These are phyloP conservation scores for Aphelenchoides bicaudatus DNA, from an alignment of 2,888 invertebrate species.

Conservation along the genomic window DNA sequence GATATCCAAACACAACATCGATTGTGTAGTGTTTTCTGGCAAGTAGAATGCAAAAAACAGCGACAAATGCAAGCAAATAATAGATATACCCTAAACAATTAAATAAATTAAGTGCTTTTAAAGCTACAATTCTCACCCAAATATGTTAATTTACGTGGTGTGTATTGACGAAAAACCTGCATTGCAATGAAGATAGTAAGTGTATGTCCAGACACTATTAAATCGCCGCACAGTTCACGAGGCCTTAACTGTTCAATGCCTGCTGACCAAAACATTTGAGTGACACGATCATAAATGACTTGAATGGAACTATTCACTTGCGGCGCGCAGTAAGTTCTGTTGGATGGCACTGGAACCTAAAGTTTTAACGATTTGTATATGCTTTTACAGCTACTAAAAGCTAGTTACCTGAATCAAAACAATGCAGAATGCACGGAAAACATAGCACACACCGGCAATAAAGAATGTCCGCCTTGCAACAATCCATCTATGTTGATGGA, in stretches of 20 bases:
- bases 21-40: constrained; percentile 56
- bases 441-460: constrained; percentile 47
- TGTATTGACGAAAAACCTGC: constrained; percentile 46
- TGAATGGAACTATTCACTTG: constrained; percentile 33
- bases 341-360: constrained; percentile 57
- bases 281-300: constrained; percentile 36
- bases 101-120: not conserved
- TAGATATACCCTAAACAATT: constrained; percentile 40
- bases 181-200: constrained; percentile 50
- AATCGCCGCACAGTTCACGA: constrained; percentile 54
- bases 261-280: constrained; percentile 54
- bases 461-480: constrained; percentile 44
- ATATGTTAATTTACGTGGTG: constrained; percentile 44
- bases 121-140: constrained; percentile 19
- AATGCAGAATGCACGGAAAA: constrained; percentile 53
- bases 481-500: constrained; percentile 48
- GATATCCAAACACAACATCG: constrained; percentile 52
- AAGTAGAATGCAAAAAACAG: constrained; percentile 49
- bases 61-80: constrained; percentile 42
- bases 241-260: constrained; percentile 50
- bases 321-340: constrained; percentile 57
- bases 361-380: constrained; percentile 19
- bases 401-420: constrained; percentile 45
- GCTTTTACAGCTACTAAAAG: not conserved
- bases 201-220: constrained; percentile 59